Conservation (phyloP, 1,140 invertebrate species). For the Halesus radiatus region DNA sequence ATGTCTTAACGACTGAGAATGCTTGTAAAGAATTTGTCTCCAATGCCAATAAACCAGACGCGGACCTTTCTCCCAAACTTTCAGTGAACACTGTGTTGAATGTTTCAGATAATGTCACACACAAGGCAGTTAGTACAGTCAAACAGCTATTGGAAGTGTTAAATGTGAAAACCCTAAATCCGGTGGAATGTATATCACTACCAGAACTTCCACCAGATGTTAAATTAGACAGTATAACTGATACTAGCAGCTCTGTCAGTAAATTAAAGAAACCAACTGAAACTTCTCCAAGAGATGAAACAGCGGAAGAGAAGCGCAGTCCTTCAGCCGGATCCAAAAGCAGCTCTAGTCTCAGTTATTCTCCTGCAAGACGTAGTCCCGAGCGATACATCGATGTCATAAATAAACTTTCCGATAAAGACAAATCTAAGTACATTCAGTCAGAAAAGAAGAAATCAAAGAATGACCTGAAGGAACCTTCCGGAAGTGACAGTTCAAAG, state of each 20-base stretch:
- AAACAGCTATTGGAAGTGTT: not conserved
- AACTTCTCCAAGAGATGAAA: not conserved
- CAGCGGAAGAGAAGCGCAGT: slow-evolving; percentile 38
- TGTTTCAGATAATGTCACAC: not conserved
- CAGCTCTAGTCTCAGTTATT: slow-evolving; percentile 76
- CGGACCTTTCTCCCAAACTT: not conserved
- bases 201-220: slow-evolving; percentile 7
- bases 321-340: slow-evolving; percentile 58
- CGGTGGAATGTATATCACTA: slow-evolving; percentile 12
- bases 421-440: slow-evolving; percentile 69
- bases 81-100: not conserved
- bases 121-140: not conserved
- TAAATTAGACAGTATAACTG: not conserved
- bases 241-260: not conserved
- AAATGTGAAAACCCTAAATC: not conserved
- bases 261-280: not conserved
- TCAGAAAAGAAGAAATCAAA: slow-evolving; percentile 59
- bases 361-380: slow-evolving; percentile 74
- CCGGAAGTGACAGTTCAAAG: slow-evolving; percentile 46
- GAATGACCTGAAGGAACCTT: slow-evolving; percentile 43
- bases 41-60: not conserved
- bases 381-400: slow-evolving; percentile 76
- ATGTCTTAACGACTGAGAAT: not conserved
- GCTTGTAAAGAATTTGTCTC: not conserved
- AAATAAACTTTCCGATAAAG: slow-evolving; percentile 69